Percentiles rank a stretch among this genome's conserved stretches.
phyloP scores from a whole-genome alignment of 1,140 invertebrate species.

The Papilio xuthus region DNA sequence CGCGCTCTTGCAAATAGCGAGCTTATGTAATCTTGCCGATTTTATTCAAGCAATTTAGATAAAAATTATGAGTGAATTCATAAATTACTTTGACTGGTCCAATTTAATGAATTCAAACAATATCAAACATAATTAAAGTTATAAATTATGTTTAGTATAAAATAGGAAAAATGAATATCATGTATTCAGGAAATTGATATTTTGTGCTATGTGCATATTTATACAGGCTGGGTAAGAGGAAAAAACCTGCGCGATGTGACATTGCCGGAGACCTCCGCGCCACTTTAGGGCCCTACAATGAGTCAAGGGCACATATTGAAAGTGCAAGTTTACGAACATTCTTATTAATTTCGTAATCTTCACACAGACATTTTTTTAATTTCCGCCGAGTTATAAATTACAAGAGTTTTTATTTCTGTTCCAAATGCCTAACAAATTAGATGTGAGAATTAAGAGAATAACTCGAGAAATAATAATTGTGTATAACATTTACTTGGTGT shows the following conservation, averaged over 20 bases:
- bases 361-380: too few relatives aligned
- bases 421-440: not conserved
- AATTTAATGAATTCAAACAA: too few relatives aligned
- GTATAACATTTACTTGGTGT: not conserved
- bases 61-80: not conserved
- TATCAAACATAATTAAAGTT: too few relatives aligned
- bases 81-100: not conserved
- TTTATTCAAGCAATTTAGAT: not conserved
- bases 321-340: not conserved
- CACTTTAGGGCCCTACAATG: conserved; percentile 6
- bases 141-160: too few relatives aligned
- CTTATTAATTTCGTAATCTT: not conserved
- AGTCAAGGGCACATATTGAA: conserved; percentile 1
- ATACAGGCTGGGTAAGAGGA: not conserved
- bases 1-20: not conserved
- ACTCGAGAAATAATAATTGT: not conserved
- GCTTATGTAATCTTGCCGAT: not conserved
- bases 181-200: not conserved
- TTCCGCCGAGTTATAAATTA: not conserved
- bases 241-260: not conserved
- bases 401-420: not conserved
- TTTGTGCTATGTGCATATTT: not conserved
- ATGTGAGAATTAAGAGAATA: not conserved
- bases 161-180: not conserved
- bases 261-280: not conserved